These are phyloP conservation scores for Brachionus manjavacas DNA, from an alignment of 1,140 invertebrate species.

Conservation along the genomic window DNA sequence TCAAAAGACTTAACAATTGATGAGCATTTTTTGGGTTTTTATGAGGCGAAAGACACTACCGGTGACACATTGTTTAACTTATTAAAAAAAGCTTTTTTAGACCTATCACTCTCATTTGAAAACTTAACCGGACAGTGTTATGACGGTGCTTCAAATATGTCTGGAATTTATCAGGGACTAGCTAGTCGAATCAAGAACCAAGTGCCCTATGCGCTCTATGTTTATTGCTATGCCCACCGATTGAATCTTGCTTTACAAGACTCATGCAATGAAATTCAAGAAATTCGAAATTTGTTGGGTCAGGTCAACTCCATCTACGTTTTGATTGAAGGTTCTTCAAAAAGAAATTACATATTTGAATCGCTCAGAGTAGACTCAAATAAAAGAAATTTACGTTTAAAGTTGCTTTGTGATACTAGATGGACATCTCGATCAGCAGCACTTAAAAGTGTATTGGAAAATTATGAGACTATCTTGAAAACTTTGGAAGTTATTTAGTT, in stretches of 20 bases:
- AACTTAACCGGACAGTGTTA: neutral
- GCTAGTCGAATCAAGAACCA: neutral
- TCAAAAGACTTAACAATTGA: neutral
- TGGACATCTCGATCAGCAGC: neutral
- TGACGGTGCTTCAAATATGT: neutral
- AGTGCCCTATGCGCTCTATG: neutral
- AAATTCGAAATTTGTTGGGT: neutral
- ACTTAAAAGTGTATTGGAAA: neutral
- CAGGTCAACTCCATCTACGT: neutral
- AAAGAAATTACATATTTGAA: conserved; percentile 11
- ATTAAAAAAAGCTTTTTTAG: neutral
- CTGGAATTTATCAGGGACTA: neutral
- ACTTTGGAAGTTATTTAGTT: neutral
- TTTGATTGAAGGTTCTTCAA: neutral
- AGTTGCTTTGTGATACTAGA: neutral
- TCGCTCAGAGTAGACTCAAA: neutral
- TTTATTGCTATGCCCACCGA: neutral
- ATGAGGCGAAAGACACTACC: neutral
- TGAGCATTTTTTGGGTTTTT: neutral
- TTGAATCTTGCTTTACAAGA: neutral
- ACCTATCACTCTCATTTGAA: neutral
- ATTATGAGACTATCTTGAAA: neutral
- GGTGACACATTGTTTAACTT: too few relatives aligned
- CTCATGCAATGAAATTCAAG: neutral
- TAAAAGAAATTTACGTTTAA: neutral